Evolutionary conservation across 1,140 invertebrate genomes (phyloP).

Genomic region (Coenobita brevimanus): DNA sequence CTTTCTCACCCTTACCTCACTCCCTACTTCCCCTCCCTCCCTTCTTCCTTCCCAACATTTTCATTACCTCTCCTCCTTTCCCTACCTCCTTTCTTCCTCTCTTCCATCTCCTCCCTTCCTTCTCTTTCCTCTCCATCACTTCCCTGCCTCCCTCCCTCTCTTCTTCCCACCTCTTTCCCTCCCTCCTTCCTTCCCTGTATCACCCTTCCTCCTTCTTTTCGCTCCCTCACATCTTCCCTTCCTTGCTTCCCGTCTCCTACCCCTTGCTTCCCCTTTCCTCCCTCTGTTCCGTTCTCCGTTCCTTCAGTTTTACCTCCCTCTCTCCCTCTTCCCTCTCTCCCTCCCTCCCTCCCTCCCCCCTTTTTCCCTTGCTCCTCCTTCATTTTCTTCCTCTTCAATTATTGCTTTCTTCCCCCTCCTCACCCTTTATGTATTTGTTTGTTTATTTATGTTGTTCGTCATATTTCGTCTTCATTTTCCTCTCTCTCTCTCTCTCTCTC

Average conservation of each 20-base stretch:
- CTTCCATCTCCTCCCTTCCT: background rate
- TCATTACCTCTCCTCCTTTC: background rate
- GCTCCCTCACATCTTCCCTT: no score
- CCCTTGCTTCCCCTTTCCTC: no score
- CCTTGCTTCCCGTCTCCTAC: no score
- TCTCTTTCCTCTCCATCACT: background rate
- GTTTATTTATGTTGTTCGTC: background rate
- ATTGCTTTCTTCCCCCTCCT: background rate
- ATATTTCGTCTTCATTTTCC: background rate
- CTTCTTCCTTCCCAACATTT: background rate
- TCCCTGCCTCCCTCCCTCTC: no score
- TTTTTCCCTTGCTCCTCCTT: background rate
- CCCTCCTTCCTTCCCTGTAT: no score
- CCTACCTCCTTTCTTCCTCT: background rate
- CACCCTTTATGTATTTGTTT: background rate
- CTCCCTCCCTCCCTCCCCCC: background rate
- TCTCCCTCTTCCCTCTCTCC: no score
- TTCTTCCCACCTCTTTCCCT: no score
- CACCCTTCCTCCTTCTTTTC: no score
- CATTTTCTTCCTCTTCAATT: background rate
- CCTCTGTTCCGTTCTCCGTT: no score
- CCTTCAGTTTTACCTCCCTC: no score
- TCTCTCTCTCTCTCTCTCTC: background rate
- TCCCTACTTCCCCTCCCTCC: background rate
- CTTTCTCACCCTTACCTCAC: background rate